Evolutionary conservation across 30 jellyfish, hydroid and myxozoan species (phyloP).

Genomic region (Hydra vulgaris): DNA sequence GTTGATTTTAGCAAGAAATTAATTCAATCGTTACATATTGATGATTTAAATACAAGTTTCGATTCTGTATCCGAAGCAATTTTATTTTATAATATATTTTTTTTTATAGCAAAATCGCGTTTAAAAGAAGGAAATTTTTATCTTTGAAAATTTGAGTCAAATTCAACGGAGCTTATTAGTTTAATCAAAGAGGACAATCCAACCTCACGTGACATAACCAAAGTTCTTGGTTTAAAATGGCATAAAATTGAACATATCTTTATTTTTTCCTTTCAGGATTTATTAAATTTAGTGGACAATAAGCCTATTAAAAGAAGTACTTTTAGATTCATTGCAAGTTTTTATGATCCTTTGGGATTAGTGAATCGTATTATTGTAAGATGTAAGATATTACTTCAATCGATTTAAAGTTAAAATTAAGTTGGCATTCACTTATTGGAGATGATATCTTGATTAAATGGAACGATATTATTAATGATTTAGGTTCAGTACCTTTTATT

Average conservation of each 20-base stretch:
- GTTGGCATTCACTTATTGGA: not conserved
- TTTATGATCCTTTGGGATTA: conserved; percentile 26
- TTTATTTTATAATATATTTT: conserved; percentile 16
- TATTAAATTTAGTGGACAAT: not conserved
- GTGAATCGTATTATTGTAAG: not conserved
- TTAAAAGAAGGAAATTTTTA: conserved; percentile 41
- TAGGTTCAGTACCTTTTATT: not conserved
- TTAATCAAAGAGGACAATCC: conserved; percentile 6
- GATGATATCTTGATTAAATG: not conserved
- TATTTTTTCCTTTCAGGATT: not conserved
- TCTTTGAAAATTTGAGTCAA: conserved; percentile 37
- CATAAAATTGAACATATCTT: conserved; percentile 11
- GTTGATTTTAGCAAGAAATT: conserved; percentile 24
- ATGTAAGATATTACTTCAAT: conserved; percentile 3
- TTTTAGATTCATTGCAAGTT: not conserved
- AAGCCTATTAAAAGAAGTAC: conserved; percentile 4
- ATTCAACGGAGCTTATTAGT: conserved; percentile 16
- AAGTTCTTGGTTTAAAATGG: conserved; percentile 44
- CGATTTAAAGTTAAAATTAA: not conserved
- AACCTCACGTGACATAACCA: conserved; percentile 1
- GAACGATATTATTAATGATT: not conserved
- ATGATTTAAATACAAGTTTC: conserved; percentile 29
- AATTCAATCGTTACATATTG: conserved; percentile 27
- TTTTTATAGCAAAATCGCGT: conserved; percentile 5
- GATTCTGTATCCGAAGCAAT: conserved; percentile 20